Conservation (phyloP, 2,888 invertebrate genomes). For the Ceraclea dissimilis region DNA sequence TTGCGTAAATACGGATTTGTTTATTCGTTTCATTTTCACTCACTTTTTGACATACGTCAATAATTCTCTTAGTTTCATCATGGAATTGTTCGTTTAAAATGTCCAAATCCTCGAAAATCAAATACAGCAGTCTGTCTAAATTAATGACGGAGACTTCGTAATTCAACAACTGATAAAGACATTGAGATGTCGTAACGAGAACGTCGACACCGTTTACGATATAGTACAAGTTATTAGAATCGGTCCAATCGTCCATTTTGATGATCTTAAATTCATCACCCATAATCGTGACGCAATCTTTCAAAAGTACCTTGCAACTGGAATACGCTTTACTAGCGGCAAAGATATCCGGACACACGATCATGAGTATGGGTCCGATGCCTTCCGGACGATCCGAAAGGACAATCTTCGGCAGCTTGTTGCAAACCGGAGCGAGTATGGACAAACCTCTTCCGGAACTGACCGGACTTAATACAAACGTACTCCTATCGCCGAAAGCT, state of each 20-base stretch:
- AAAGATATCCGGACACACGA: slow-evolving; percentile 56
- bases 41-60: slow-evolving; percentile 39
- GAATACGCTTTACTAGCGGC: slow-evolving; percentile 45
- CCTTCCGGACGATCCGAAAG: slow-evolving; percentile 32
- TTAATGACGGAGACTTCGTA: slow-evolving; percentile 45
- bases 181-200: slow-evolving; percentile 60
- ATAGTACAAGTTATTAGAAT: slow-evolving; percentile 35
- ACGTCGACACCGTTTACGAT: slow-evolving; percentile 63
- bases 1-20: slow-evolving; percentile 41
- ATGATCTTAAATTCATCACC: slow-evolving; percentile 38
- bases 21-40: not conserved
- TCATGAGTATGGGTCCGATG: slow-evolving; percentile 55
- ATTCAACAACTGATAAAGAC: slow-evolving; percentile 44
- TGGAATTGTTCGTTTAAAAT: slow-evolving; percentile 49
- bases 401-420: not conserved
- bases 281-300: slow-evolving; percentile 28
- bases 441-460: slow-evolving; percentile 63
- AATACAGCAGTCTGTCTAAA: slow-evolving; percentile 53
- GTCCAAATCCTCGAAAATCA: slow-evolving; percentile 67
- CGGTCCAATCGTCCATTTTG: slow-evolving; percentile 36
- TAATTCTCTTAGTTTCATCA: slow-evolving; percentile 39
- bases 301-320: slow-evolving; percentile 38
- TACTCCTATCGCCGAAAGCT: slow-evolving; percentile 55
- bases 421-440: slow-evolving; percentile 60
- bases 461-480: slow-evolving; percentile 54